Conservation (phyloP, 1,140 invertebrate genomes). For the Drosophila jambulina region DNA sequence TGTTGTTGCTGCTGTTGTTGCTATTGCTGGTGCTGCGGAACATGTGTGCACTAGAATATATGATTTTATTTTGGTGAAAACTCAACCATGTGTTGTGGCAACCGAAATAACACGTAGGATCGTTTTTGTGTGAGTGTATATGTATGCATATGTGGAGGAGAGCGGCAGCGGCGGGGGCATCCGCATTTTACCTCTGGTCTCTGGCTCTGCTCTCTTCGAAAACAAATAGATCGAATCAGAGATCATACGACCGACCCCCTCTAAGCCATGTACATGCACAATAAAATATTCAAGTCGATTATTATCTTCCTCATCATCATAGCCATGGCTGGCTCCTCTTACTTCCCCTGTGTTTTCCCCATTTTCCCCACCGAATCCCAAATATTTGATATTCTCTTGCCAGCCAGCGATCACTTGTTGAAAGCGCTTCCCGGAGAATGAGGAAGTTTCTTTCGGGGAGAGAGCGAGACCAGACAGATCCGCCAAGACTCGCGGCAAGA, state of each 20-base stretch:
- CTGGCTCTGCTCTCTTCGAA: conserved; percentile 33
- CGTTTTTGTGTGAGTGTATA: conserved; percentile 22
- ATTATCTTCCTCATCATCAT: conserved; percentile 49
- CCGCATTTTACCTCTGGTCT: conserved; percentile 58
- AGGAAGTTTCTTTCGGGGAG: conserved; percentile 73
- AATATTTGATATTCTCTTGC: conserved; percentile 45
- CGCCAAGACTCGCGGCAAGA: conserved; percentile 24
- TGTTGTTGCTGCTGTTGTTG: conserved; percentile 42
- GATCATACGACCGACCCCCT: conserved; percentile 63
- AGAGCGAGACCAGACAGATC: conserved; percentile 34
- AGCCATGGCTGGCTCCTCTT: conserved; percentile 20
- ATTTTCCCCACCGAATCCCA: conserved; percentile 26
- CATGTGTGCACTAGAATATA: conserved; percentile 77
- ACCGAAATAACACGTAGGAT: conserved; percentile 81
- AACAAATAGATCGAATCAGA: conserved; percentile 70
- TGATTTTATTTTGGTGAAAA: conserved; percentile 77
- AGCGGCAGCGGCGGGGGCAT: conserved; percentile 40
- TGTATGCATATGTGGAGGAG: conserved; percentile 22
- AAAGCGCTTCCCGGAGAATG: conserved; percentile 81
- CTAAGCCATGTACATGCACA: conserved; percentile 76
- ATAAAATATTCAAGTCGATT: conserved; percentile 68
- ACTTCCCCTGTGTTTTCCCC: conserved; percentile 14
- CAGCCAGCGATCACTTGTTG: conserved; percentile 72
- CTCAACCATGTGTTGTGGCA: conserved; percentile 79
- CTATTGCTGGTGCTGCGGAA: conserved; percentile 47